Base-by-base conservation (phyloP, 2,113 vertebrate genomes). In the Tylochromis polylepis region DNA sequence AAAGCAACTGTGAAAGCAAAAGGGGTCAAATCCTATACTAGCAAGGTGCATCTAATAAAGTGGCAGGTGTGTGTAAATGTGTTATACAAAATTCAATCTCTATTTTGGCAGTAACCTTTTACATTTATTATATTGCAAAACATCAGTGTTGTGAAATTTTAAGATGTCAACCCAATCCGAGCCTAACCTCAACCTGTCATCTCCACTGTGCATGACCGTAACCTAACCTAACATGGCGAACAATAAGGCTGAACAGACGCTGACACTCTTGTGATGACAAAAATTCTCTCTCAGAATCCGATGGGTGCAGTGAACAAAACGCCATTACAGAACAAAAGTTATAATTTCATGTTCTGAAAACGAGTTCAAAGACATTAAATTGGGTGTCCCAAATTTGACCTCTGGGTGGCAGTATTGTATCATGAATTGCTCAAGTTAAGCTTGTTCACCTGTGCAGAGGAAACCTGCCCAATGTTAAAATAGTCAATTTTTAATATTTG, bases 331-430 rank as follows among this genome's bases (percentile, higher is more conserved):
- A 49, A 75, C 24, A 77, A 77, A 77, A 20, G 20, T n/a, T 11
- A 12, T 22, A 18, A 36, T 79, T 27, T 81, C 8, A 38, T 58
- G 46, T 24, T 22, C 12, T 79, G 11, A 85, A 57, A 53, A 43
- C 11, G 2, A 81, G 8, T 14, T 83, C 34, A n/a, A 43, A 59
- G 18, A 60, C 7, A 9, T 9, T 34, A 11, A 4, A 58, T n/a
- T 31, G 58, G 24, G 15, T n/a, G 4, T 88, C n/a, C 79, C 82
- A 59, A 12, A 56, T 78, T 12, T 89, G 56, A 38, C 5, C 92
- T 87, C 79, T 88, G 6, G 90, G 88, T 91, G 91, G 87, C 91
- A 91, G 88, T 83, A 84, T 83, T n/a, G 78, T 78, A 92, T 67
- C 79, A 85, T 75, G 29, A 12, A 81, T 83, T 58, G 14, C 22